Conservation (phyloP, 2,888 invertebrate genomes). For the Apamea anceps region DNA sequence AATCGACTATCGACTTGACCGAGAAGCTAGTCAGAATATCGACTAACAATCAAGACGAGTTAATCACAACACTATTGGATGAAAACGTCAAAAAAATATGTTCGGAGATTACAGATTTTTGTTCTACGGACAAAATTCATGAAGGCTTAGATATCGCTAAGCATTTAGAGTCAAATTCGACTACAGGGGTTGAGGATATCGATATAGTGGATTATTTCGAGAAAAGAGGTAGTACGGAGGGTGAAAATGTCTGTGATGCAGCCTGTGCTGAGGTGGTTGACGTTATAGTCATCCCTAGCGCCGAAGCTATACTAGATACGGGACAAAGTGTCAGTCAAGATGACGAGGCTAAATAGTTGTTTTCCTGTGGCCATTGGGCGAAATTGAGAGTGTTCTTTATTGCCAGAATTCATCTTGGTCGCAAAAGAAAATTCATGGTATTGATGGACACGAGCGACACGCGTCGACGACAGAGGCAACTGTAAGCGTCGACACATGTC, state of each 20-base stretch:
- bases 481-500: too few relatives aligned
- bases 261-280: slow-evolving; percentile 82
- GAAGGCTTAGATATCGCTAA: slow-evolving; percentile 77
- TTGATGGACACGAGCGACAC: background rate
- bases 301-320: slow-evolving; percentile 84
- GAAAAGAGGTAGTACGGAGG: slow-evolving; percentile 67
- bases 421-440: background rate
- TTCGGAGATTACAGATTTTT: slow-evolving; percentile 82
- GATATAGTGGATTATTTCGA: slow-evolving; percentile 69
- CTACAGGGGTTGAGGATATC: slow-evolving; percentile 47
- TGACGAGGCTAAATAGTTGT: slow-evolving; percentile 41
- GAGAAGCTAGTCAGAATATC: slow-evolving; percentile 82
- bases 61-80: slow-evolving; percentile 69
- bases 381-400: slow-evolving; percentile 35
- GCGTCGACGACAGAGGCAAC: too few relatives aligned
- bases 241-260: slow-evolving; percentile 71
- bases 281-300: slow-evolving; percentile 85
- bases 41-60: slow-evolving; percentile 82
- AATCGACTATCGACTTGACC: slow-evolving; percentile 65
- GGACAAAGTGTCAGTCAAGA: slow-evolving; percentile 70
- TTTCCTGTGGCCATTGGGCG: slow-evolving; percentile 36
- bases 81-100: slow-evolving; percentile 84
- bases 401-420: background rate
- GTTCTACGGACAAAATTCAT: slow-evolving; percentile 71
- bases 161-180: slow-evolving; percentile 67